Conservation (phyloP, 2,888 invertebrate genomes). For the Noctuana brunneofusca region DNA sequence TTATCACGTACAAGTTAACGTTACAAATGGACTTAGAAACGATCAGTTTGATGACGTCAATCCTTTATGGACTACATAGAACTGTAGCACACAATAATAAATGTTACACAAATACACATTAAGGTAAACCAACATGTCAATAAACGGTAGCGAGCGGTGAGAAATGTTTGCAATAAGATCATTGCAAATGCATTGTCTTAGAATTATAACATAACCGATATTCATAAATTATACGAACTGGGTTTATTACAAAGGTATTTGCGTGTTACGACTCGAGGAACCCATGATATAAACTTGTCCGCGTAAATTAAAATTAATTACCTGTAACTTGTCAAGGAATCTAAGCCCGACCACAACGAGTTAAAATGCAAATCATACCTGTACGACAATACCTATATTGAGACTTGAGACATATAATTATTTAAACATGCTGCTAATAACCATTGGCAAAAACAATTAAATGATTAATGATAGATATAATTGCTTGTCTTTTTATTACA, state of each 20-base stretch:
- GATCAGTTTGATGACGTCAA: slow-evolving; percentile 41
- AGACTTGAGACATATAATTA: slow-evolving; percentile 4
- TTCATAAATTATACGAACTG: slow-evolving; percentile 8
- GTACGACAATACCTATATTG: not conserved
- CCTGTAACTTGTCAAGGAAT: slow-evolving; percentile 5
- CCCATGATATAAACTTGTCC: not conserved
- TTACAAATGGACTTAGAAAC: slow-evolving; percentile 6
- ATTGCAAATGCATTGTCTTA: slow-evolving; percentile 19
- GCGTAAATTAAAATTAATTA: slow-evolving; percentile 1
- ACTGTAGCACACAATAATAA: slow-evolving; percentile 41
- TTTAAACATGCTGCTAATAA: slow-evolving; percentile 3
- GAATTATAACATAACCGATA: not conserved
- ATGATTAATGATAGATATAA: not conserved
- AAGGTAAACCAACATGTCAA: slow-evolving; percentile 43
- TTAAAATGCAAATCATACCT: slow-evolving; percentile 5
- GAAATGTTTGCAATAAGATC: slow-evolving; percentile 13
- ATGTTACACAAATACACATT: slow-evolving; percentile 21
- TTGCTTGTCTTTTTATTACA: not conserved
- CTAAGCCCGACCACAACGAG: not conserved
- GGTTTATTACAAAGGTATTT: not conserved
- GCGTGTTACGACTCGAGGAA: not conserved
- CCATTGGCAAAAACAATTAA: slow-evolving; percentile 12
- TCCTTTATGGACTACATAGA: slow-evolving; percentile 40
- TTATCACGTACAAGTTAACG: not conserved
- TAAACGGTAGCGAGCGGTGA: slow-evolving; percentile 36